Base-by-base conservation (phyloP, 2,113 vertebrate species). In the Apistogramma diplotaenia region DNA sequence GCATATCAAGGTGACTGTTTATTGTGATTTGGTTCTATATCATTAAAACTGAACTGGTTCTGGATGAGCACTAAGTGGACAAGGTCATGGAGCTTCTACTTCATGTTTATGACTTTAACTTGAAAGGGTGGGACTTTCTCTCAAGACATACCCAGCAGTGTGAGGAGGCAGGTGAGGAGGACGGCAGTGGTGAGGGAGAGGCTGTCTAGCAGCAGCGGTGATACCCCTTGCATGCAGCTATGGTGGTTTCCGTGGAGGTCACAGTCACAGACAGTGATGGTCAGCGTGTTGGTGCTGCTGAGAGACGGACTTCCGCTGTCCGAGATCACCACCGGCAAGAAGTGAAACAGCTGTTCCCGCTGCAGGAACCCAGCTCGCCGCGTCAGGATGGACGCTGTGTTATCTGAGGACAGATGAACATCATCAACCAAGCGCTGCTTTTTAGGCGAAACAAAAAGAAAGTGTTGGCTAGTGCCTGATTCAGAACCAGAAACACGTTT, bases 231-330 rank as follows among this genome's bases (percentile, higher is more conserved):
- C 11, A 53, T 55, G 72, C 89, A 89, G 58, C 12, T 78, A 2
- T 5, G 82, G 1, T 0, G 77, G 21, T 40, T 55, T 46, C 81
- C 87, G 0, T 55, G 4, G 2, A 31, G 27, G 9, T 87, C 78
- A 1, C 89, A 91, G 16, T n/a, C 0, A 3, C 89, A 91, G 21
- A 91, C 40, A 0, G 54, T 80, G 65, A 91, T 2, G 3, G 85
- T 75, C 25, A 91, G 60, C 0, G 81, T 89, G 83, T 56, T 84
- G 65, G 89, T 91, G 73, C 87, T 89, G 59, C 85, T 91, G n/a
- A 91, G 87, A 18, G 87, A n/a, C 0, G 83, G 85, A 12, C 8
- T 16, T 5, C 72, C 78, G 1, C 78, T 18, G 2, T 89, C 87
- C 10, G 87, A 81, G 25, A 91, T 76, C 71, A 85, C 83, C 74